A percentile compares a stretch with the other conserved stretches of the same genome.
Evolutionary conservation across 1,140 invertebrate genomes (phyloP).

Genomic region (Ceratosolen solmsi): DNA sequence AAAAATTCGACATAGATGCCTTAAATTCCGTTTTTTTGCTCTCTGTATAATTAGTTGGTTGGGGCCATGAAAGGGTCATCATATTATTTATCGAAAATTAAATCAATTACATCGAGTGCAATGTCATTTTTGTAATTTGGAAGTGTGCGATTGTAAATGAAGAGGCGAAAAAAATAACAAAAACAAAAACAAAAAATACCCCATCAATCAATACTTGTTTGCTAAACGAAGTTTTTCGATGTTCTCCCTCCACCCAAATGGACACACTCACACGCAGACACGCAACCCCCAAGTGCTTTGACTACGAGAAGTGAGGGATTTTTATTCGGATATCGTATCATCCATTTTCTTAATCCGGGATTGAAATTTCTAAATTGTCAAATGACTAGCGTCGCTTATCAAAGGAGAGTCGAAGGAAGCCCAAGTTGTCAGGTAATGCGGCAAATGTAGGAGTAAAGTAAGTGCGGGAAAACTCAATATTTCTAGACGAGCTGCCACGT

Average conservation of each 20-base stretch:
- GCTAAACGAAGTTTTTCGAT: background rate
- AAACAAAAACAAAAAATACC: too few relatives aligned
- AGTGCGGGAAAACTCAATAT: background rate
- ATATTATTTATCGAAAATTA: too few relatives aligned
- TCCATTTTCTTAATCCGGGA: background rate
- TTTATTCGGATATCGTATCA: background rate
- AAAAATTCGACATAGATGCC: too few relatives aligned
- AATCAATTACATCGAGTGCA: too few relatives aligned
- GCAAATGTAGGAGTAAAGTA: background rate
- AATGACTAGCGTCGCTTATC: background rate
- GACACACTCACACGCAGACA: too few relatives aligned
- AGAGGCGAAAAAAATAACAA: too few relatives aligned
- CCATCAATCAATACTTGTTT: background rate
- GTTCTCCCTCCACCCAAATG: too few relatives aligned
- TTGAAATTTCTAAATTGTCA: background rate
- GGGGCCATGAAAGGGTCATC: too few relatives aligned
- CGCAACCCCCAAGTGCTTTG: background rate
- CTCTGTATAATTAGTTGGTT: too few relatives aligned
- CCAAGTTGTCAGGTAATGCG: background rate
- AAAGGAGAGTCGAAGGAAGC: background rate
- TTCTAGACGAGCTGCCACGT: background rate
- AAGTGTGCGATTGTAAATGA: too few relatives aligned
- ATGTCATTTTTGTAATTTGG: too few relatives aligned
- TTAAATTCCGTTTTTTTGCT: too few relatives aligned
- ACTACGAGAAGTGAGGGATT: background rate